phyloP scores from a whole-genome alignment of 1,140 invertebrate species.

The Neodiprion virginianus region DNA sequence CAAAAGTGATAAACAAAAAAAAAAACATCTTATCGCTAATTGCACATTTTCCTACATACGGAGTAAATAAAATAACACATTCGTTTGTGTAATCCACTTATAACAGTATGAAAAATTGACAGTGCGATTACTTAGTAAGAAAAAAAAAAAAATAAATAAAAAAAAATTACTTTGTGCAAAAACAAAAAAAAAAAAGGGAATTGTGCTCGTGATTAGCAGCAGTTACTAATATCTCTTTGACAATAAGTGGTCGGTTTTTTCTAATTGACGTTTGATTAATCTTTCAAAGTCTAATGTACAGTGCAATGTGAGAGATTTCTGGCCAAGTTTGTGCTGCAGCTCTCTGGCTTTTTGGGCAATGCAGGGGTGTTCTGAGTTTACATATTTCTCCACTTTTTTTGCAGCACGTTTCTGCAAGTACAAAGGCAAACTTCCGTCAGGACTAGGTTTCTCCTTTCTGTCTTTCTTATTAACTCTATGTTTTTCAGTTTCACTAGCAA shows the following conservation, averaged over 20 bases:
- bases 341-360: not conserved
- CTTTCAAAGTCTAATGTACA: not conserved
- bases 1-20: not conserved
- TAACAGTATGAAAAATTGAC: not conserved
- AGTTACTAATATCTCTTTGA: not conserved
- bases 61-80: too few relatives aligned
- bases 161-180: not conserved
- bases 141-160: not conserved
- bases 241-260: not conserved
- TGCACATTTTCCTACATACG: too few relatives aligned
- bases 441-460: not conserved
- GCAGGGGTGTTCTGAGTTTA: not conserved
- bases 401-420: not conserved
- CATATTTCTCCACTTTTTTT: not conserved
- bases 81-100: not conserved
- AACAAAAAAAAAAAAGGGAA: not conserved
- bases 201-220: not conserved
- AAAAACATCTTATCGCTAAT: not conserved
- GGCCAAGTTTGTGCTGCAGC: not conserved
- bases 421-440: not conserved
- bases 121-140: not conserved
- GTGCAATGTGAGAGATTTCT: not conserved
- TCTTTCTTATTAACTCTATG: not conserved
- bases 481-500: not conserved
- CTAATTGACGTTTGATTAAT: not conserved